A percentile compares a stretch with the other conserved stretches of the same genome.
phyloP scores from a whole-genome alignment of 2,113 vertebrate species.

The Psammodynastes pulverulentus region DNA sequence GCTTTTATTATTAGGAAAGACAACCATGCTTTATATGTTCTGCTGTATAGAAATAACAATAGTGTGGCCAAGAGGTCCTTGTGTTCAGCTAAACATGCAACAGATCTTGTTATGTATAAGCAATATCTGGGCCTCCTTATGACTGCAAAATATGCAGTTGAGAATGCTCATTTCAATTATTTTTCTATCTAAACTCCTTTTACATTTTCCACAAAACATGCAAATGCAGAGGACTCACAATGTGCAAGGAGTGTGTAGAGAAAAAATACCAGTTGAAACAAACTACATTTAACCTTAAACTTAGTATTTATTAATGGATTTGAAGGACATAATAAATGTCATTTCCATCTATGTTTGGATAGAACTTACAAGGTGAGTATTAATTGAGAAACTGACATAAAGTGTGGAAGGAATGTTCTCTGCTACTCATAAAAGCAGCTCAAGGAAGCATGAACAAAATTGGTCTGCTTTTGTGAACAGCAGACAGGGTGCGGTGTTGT shows the following conservation, averaged over 20 bases:
- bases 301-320: not conserved
- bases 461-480: not conserved
- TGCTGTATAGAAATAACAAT: not conserved
- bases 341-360: not conserved
- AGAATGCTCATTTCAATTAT: not conserved
- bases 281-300: not conserved
- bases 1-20: not conserved
- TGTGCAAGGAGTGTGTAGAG: not conserved
- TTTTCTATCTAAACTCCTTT: not conserved
- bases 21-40: not conserved
- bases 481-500: not conserved
- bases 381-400: not conserved
- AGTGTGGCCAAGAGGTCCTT: not conserved
- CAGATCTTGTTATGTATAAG: not conserved
- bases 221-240: not conserved
- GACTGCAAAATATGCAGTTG: not conserved
- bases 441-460: not conserved
- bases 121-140: not conserved
- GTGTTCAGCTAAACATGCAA: not conserved
- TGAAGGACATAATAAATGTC: not conserved
- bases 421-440: not conserved
- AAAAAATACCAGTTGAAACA: not conserved
- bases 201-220: not conserved
- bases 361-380: not conserved
- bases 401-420: not conserved